Evolutionary conservation across 2,797 vertebrate species (phyloP).

Genomic region (Poecilia picta): DNA sequence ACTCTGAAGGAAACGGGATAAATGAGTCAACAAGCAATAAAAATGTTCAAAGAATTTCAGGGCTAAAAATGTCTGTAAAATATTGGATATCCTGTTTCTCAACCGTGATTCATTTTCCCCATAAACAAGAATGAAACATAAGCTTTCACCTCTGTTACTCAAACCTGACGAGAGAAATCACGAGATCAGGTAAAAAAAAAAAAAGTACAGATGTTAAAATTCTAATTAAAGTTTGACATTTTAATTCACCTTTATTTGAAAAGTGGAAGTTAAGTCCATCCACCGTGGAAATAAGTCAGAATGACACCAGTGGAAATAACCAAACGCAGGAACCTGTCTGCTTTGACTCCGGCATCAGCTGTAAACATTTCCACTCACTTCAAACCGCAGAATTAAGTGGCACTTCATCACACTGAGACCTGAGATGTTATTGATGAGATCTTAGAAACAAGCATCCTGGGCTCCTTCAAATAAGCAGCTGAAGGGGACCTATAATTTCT

Average conservation of each 20-base stretch:
- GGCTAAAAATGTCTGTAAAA: conserved; percentile 36
- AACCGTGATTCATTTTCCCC: conserved; percentile 64
- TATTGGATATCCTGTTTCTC: conserved; percentile 56
- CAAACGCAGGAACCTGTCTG: conserved; percentile 34
- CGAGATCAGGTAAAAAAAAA: conserved; percentile 5
- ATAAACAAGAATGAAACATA: conserved; percentile 57
- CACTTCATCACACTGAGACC: conserved; percentile 64
- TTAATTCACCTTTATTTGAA: conserved; percentile 27
- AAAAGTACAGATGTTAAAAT: neutral
- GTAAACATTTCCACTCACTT: conserved; percentile 55
- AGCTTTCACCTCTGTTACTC: conserved; percentile 35
- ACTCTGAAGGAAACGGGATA: conserved; percentile 28
- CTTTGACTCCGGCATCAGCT: conserved; percentile 39
- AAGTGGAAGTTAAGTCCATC: conserved; percentile 34
- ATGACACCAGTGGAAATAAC: conserved; percentile 18
- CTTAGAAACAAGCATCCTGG: conserved; percentile 58
- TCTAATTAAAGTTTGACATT: conserved; percentile 1
- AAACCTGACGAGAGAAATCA: conserved; percentile 40
- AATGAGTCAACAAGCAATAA: conserved; percentile 59
- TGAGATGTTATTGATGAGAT: conserved; percentile 57
- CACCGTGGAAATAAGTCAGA: conserved; percentile 29
- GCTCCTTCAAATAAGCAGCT: conserved; percentile 55
- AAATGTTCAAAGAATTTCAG: conserved; percentile 50
- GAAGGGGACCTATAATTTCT: conserved; percentile 61
- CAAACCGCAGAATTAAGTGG: conserved; percentile 51